These are phyloP conservation scores for Lutraria rhynchaena DNA, from an alignment of 1,140 invertebrate species.

Conservation along the genomic window DNA sequence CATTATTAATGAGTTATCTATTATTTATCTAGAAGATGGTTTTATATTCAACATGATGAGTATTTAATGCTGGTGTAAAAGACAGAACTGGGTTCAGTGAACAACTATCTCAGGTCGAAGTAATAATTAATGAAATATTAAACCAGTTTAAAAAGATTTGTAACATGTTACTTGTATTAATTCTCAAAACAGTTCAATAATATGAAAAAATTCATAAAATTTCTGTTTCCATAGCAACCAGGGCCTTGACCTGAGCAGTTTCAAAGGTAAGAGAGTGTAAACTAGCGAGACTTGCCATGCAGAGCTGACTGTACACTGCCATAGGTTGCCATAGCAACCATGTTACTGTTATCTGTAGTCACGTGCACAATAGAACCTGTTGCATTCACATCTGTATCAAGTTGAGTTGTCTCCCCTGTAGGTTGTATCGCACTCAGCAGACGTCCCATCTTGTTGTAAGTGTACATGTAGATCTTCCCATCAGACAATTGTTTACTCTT, in stretches of 20 bases:
- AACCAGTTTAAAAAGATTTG: no score
- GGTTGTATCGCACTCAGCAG: conserved; percentile 92
- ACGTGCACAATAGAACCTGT: conserved; percentile 80
- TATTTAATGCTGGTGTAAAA: conserved; percentile 26
- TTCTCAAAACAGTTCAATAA: no score
- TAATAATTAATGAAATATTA: no score
- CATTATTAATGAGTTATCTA: no score
- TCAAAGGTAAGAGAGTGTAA: conserved; percentile 53
- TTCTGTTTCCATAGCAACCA: no score
- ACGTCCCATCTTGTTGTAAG: conserved; percentile 93
- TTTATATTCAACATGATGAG: no score
- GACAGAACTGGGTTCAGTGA: conserved; percentile 21
- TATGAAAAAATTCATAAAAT: no score
- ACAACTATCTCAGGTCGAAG: conserved; percentile 1
- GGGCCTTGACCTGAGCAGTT: conserved; percentile 38
- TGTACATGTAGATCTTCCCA: conserved; percentile 94
- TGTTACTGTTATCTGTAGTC: conserved; percentile 78
- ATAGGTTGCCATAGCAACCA: conserved; percentile 81
- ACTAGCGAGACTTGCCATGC: conserved; percentile 79
- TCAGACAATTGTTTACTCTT: conserved; percentile 86
- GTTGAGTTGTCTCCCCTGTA: conserved; percentile 92
- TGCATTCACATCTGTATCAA: conserved; percentile 83
- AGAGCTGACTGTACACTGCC: conserved; percentile 81
- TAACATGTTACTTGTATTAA: no score
- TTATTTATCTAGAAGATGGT: no score